Evolutionary conservation across 2,888 invertebrate species (phyloP).

Genomic region (Operophtera brumata): DNA sequence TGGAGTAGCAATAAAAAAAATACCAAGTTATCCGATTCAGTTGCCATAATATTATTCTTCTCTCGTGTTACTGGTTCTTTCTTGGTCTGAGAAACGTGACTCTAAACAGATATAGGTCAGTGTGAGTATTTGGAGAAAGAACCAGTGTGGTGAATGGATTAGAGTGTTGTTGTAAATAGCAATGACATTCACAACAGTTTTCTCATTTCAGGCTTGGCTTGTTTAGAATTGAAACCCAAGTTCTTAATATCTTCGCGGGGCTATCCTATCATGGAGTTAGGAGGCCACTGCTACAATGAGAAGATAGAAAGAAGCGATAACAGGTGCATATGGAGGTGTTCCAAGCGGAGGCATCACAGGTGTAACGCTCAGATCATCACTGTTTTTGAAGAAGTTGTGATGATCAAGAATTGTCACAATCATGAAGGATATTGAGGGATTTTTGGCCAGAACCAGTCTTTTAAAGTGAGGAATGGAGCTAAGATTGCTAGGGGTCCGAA

Average conservation of each 20-base stretch:
- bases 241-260: conserved; percentile 43
- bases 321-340: conserved; percentile 8
- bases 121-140: neutral
- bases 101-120: too few species aligned
- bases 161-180: neutral
- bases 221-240: conserved; percentile 19
- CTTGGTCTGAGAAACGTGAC: too few species aligned
- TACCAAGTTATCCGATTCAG: too few species aligned
- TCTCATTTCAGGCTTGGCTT: neutral
- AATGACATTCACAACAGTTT: neutral
- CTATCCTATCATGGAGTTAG: conserved; percentile 42
- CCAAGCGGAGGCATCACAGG: neutral
- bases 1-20: too few species aligned
- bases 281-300: conserved; percentile 45
- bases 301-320: conserved; percentile 38
- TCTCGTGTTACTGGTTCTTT: too few species aligned
- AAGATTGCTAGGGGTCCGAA: too few species aligned
- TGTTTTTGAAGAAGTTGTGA: conserved; percentile 1
- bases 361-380: conserved; percentile 31
- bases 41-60: too few species aligned
- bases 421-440: conserved; percentile 1
- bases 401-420: conserved; percentile 16
- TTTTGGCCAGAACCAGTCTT: too few species aligned
- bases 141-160: neutral
- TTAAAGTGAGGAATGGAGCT: too few species aligned